A percentile compares a stretch with the other conserved stretches of the same genome.
Evolutionary conservation across 2,797 vertebrate genomes (phyloP).

Genomic region (Trichosurus vulpecula): DNA sequence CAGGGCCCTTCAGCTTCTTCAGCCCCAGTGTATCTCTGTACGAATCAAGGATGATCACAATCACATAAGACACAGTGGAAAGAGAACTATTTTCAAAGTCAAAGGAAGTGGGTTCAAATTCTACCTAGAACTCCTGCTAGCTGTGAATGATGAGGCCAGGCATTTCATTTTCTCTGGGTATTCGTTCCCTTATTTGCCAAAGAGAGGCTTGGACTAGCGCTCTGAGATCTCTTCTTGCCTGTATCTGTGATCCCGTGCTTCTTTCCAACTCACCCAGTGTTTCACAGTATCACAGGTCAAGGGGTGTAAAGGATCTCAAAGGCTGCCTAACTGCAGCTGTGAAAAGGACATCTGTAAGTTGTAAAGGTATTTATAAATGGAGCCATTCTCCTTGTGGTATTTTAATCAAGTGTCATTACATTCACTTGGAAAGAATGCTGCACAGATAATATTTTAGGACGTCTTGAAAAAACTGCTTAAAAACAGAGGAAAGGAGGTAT

Average conservation of each 20-base stretch:
- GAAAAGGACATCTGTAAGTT: background rate
- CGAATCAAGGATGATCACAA: background rate
- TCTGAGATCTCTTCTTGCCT: background rate
- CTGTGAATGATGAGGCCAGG: background rate
- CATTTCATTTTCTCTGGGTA: background rate
- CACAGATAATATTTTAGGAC: background rate
- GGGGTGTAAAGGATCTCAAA: background rate
- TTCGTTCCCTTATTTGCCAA: background rate
- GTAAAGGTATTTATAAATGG: background rate
- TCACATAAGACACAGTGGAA: background rate
- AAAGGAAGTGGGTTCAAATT: background rate
- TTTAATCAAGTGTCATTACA: background rate
- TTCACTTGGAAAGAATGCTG: background rate
- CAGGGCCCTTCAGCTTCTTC: background rate
- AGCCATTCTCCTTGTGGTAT: background rate
- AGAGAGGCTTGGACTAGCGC: background rate
- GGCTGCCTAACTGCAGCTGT: background rate
- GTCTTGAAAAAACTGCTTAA: background rate
- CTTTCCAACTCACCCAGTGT: background rate
- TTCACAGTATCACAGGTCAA: background rate
- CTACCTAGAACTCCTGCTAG: background rate
- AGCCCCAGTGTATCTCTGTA: background rate
- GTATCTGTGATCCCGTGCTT: rapidly evolving
- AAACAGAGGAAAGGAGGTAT: background rate
- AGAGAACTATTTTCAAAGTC: background rate